Conservation (phyloP, 2,797 vertebrate species). For the Epinephelus malabaricus region DNA sequence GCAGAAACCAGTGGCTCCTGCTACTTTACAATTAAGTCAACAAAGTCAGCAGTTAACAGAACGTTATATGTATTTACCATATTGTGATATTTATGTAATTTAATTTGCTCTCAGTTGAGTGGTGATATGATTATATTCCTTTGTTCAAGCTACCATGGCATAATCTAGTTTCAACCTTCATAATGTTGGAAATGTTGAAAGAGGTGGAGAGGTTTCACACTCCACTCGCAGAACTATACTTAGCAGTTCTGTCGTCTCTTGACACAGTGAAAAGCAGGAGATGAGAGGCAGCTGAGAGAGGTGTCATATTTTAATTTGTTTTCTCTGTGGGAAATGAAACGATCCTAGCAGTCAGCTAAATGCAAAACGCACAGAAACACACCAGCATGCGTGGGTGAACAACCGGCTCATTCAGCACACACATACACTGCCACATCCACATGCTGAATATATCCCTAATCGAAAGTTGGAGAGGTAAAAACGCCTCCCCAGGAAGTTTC, state of each 20-base stretch:
- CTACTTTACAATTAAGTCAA: background rate
- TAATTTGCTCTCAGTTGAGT: too few species aligned
- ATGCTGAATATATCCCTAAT: conserved; percentile 29
- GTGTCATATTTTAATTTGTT: conserved; percentile 80
- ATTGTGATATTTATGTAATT: too few species aligned
- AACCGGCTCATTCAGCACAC: background rate
- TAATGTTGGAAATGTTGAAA: conserved; percentile 22
- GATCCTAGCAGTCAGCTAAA: conserved; percentile 51
- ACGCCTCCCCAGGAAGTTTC: conserved; percentile 36
- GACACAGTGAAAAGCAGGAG: conserved; percentile 62
- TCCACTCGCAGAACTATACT: conserved; percentile 69
- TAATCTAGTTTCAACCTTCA: conserved; percentile 25
- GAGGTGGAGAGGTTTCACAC: conserved; percentile 69
- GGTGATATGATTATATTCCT: conserved; percentile 26
- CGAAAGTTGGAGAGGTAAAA: conserved; percentile 56
- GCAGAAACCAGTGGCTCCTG: background rate
- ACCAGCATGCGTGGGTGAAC: conserved; percentile 7
- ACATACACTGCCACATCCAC: conserved; percentile 4
- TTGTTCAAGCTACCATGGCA: conserved; percentile 38
- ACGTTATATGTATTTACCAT: too few species aligned
- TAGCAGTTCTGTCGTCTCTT: conserved; percentile 70
- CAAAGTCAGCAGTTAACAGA: background rate
- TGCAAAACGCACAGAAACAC: conserved; percentile 13
- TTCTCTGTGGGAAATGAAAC: conserved; percentile 74
- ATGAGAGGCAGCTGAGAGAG: conserved; percentile 74